Base-by-base conservation (phyloP, 2,888 invertebrate genomes). In the Drosophila peninsularis region DNA sequence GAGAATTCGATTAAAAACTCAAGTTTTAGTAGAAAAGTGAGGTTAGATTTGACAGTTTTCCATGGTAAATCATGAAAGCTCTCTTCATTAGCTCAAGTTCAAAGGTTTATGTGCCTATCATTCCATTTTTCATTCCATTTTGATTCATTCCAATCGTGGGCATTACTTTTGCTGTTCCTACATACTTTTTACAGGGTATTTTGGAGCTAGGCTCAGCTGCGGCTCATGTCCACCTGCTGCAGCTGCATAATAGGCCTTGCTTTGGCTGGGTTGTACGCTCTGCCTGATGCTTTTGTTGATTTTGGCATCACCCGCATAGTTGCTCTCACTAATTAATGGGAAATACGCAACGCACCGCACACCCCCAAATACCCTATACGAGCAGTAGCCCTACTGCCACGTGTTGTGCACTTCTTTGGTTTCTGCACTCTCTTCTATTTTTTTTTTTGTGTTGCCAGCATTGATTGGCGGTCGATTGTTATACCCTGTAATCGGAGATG, bases 381-480 rank as follows among this genome's bases (percentile, higher is more conserved):
- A 24, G 32, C 41, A 7, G 11, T 21, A 17, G 10, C 2, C 21
- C 36, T 17, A 11, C 36, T 19, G 21, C 3, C 42, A 62, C 49
- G 44, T 54, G 60, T 53, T 60, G 42, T 39, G 50, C 37, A 37
- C 56, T 66, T 73, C 45, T 36, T 36, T 13, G 13, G 49, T 71
- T 47, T 58, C 66, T 47, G 58, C 5, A 13, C 75, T 64, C 62
- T 70, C 54, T 21, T 17, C 5, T 17, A 2, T 19, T 6, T 3
- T 42, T 11, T 19, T 41, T 1, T 19, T 19, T 11, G 11, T 42
- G 21, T 27, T 45, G 45, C n/a, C 27, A 27, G 42, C 76, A 79
- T 85, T 83, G 84, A 81, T 81, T 82, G 86, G 77, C 71, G 62
- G 54, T 80, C 64, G 67, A 82, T 80, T 68, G 65, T 62, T 67